phyloP scores from a whole-genome alignment of 2,888 invertebrate genomes.

The Cremastinae sp. region DNA sequence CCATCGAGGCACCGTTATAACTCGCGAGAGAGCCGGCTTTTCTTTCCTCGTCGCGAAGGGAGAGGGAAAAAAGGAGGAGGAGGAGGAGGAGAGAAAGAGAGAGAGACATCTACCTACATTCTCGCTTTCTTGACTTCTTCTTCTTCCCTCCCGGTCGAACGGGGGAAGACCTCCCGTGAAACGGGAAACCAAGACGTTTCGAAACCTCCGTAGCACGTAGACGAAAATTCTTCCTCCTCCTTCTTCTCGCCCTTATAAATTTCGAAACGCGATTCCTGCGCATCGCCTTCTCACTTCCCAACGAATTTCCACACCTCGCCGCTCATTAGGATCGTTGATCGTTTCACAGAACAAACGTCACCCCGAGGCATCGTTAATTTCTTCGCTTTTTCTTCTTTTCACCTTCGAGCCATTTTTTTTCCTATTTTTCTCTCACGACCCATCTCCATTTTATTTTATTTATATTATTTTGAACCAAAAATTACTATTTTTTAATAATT shows the following conservation, averaged over 20 bases:
- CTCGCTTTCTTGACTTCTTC: slow-evolving; percentile 55
- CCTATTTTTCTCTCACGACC: not conserved
- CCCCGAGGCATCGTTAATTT: not conserved
- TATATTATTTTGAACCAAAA: too few species aligned
- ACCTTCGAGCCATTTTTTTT: too few species aligned
- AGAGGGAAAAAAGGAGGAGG: not conserved
- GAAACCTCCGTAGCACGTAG: slow-evolving; percentile 17
- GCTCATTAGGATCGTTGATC: slow-evolving; percentile 36
- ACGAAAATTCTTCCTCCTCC: not conserved
- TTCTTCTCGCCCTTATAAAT: not conserved
- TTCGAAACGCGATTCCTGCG: slow-evolving; percentile 7
- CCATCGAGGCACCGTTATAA: slow-evolving; percentile 55
- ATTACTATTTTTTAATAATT: too few species aligned
- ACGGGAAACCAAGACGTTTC: slow-evolving; percentile 57
- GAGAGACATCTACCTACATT: slow-evolving; percentile 37
- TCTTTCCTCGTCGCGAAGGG: slow-evolving; percentile 49
- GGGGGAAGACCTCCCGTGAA: slow-evolving; percentile 17
- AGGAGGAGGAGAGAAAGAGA: not conserved
- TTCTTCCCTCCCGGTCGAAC: slow-evolving; percentile 42
- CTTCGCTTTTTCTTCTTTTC: too few species aligned
- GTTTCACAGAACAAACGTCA: slow-evolving; percentile 18
- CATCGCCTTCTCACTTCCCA: slow-evolving; percentile 39
- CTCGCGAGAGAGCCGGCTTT: slow-evolving; percentile 45
- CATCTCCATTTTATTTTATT: too few species aligned
- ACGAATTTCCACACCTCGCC: not conserved